These are phyloP conservation scores for Lates japonicus DNA, from an alignment of 2,797 vertebrate genomes.

Conservation along the genomic window DNA sequence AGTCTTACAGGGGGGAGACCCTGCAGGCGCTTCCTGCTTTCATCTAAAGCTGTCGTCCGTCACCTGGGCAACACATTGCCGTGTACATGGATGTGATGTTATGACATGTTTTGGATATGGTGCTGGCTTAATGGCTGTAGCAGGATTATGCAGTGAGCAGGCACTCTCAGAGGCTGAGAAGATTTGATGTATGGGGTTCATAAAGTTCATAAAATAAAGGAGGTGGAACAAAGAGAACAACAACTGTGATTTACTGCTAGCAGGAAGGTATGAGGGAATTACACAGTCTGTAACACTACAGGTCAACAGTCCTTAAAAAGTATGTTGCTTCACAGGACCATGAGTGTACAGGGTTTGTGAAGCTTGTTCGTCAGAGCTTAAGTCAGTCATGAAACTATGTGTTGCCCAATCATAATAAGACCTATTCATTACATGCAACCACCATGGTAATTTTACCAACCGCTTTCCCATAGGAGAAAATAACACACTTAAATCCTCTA, in stretches of 20 bases:
- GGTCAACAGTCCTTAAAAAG: constrained; percentile 8
- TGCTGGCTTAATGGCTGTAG: constrained; percentile 34
- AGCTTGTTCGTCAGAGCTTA: neutral
- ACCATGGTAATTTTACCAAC: neutral
- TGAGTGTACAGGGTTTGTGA: neutral
- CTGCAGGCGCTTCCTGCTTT: constrained; percentile 48
- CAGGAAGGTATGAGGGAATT: constrained; percentile 39
- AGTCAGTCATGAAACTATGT: constrained; percentile 11
- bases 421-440: constrained; percentile 33
- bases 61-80: constrained; percentile 31
- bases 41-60: constrained; percentile 26
- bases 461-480: constrained; percentile 43
- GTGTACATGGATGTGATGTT: constrained; percentile 32
- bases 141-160: constrained; percentile 26
- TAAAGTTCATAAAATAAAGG: constrained; percentile 57
- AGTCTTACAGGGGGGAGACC: neutral
- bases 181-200: constrained; percentile 56
- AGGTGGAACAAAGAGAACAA: constrained; percentile 49
- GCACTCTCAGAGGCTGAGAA: neutral
- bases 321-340: neutral
- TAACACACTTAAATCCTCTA: constrained; percentile 35
- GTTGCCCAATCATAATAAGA: constrained; percentile 17
- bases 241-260: constrained; percentile 60
- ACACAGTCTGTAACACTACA: constrained; percentile 16
- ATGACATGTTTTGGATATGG: constrained; percentile 56